These are phyloP conservation scores for Branchellion lobata DNA, from an alignment of 2,888 invertebrate genomes.

Conservation along the genomic window DNA sequence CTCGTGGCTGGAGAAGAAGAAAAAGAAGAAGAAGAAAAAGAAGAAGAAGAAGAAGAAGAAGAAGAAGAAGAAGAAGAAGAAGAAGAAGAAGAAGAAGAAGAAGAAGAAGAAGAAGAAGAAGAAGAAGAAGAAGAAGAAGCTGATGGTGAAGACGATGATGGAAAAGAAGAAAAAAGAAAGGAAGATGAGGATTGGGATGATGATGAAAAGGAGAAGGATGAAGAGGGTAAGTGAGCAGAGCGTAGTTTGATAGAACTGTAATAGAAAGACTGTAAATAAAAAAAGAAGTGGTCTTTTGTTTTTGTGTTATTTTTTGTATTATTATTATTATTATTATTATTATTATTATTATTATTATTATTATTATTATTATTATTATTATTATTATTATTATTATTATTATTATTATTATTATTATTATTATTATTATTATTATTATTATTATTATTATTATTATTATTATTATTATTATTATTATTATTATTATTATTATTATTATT, in stretches of 20 bases:
- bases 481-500: no score
- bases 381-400: neutral
- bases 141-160: no score
- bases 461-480: no score
- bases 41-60: slow-evolving; percentile 69
- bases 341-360: neutral
- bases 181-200: slow-evolving; percentile 88
- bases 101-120: slow-evolving; percentile 90
- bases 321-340: neutral
- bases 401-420: neutral
- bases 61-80: neutral
- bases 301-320: neutral
- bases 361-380: neutral
- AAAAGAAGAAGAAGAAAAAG: slow-evolving; percentile 87
- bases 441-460: no score
- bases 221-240: neutral
- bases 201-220: slow-evolving; percentile 67
- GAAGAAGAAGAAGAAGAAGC: slow-evolving; percentile 81
- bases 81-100: slow-evolving; percentile 84
- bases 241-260: slow-evolving; percentile 28
- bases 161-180: slow-evolving; percentile 91
- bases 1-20: slow-evolving; percentile 92
- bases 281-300: neutral
- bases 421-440: neutral
- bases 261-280: slow-evolving; percentile 39